These are phyloP conservation scores for Garra rufa DNA, from an alignment of 2,113 vertebrate genomes.

Conservation along the genomic window DNA sequence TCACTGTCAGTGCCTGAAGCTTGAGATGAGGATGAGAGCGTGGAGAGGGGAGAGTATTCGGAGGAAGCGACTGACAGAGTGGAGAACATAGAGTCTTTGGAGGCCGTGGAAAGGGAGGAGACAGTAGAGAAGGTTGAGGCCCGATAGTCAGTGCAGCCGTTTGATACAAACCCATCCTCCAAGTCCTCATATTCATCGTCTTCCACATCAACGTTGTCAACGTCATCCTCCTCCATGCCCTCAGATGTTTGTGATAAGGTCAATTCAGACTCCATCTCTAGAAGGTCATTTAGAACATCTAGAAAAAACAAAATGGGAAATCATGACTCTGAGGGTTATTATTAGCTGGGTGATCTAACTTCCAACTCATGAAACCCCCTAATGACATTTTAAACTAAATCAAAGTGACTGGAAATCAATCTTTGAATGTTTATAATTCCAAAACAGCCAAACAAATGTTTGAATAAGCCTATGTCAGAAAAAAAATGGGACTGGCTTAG, in stretches of 20 bases:
- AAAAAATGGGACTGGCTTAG: not conserved
- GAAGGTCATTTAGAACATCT: constrained; percentile 88
- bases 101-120: constrained; percentile 77
- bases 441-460: constrained; percentile 14
- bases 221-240: constrained; percentile 58
- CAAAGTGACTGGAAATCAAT: not conserved
- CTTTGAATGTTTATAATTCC: constrained; percentile 5
- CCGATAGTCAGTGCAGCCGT: constrained; percentile 66
- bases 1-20: constrained; percentile 85
- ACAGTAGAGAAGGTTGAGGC: constrained; percentile 77
- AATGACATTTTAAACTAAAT: constrained; percentile 35
- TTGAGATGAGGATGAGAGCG: constrained; percentile 82
- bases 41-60: constrained; percentile 79
- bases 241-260: constrained; percentile 53
- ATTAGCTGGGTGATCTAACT: not conserved
- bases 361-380: not conserved
- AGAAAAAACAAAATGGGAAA: constrained; percentile 16
- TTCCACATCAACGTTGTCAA: constrained; percentile 75
- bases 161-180: constrained; percentile 71
- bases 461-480: not conserved
- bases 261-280: constrained; percentile 81
- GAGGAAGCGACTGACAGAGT: constrained; percentile 78
- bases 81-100: constrained; percentile 85
- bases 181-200: constrained; percentile 61
- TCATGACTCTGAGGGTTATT: not conserved